Base-by-base conservation (phyloP, 1,140 invertebrate genomes). In the Drosophila littoralis region DNA sequence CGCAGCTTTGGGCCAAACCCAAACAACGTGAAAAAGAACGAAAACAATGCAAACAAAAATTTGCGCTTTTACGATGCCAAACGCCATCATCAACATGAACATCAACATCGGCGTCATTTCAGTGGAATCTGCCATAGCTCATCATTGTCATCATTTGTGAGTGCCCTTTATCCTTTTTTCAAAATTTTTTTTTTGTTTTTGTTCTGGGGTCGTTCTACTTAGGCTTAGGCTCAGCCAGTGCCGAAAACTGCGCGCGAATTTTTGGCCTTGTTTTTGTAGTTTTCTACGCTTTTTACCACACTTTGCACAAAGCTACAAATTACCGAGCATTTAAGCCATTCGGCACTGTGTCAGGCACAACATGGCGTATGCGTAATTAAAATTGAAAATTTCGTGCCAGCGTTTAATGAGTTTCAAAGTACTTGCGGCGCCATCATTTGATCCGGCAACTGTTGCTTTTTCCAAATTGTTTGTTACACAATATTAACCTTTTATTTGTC, bases 1-100 rank as follows among this genome's bases (percentile, higher is more conserved):
- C 42, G 8, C 40, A 64, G 59, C 48, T 38, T 59, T 54, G 36
- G 54, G 43, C 52, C 48, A 45, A 22, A 22, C 13, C 69, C 50
- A 57, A 74, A 69, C 65, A 74, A 74, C 33, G 38, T 22, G 64
- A 55, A 43, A 63, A 63, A 36, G 48, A 58, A 68, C 28, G 79
- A 77, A 77, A 83, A 83, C 83, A 86, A 86, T 83, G 77, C 83
- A 88, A 88, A 89, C 84, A 89, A 88, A 88, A 83, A 83, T 89
- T 88, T 86, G 65, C 84, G 76, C 73, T 88, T 86, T 88, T 88
- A 88, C 80, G 80, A 88, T 15, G 57, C 72, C 64, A 66, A 67
- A 68, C 40, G 32, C 54, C 72, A 86, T 81, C 79, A 79, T 74
- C 55, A 82, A 48, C 64, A 78, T 75, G 36, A 64, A 36, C 59